phyloP scores from a whole-genome alignment of 2,888 invertebrate species.

The Pinctada fucata region DNA sequence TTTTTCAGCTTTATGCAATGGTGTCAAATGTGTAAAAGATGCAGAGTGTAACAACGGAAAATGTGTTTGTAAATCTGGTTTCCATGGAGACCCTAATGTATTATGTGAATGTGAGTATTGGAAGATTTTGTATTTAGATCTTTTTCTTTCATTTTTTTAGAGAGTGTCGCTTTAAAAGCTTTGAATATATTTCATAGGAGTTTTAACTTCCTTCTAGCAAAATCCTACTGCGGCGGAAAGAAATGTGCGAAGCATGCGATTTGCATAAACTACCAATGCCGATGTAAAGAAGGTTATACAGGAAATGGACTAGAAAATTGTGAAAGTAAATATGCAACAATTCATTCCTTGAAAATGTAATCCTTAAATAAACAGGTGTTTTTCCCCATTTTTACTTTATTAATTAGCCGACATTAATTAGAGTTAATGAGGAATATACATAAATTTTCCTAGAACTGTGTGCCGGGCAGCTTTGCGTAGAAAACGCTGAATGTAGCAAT shows the following conservation, averaged over 20 bases:
- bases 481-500: constrained; percentile 25
- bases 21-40: constrained; percentile 18
- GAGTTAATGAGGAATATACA: too few relatives aligned
- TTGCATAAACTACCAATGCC: constrained; percentile 30
- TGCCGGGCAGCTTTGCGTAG: constrained; percentile 17
- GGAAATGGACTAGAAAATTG: constrained; percentile 29
- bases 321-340: constrained; percentile 12
- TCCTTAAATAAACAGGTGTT: too few relatives aligned
- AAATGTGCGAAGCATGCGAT: constrained; percentile 25
- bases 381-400: too few relatives aligned
- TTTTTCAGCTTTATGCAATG: constrained; percentile 31
- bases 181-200: too few relatives aligned
- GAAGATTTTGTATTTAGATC: neutral
- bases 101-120: constrained; percentile 31
- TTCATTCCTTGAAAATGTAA: too few relatives aligned
- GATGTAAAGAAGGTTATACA: constrained; percentile 31
- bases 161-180: too few relatives aligned
- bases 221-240: constrained; percentile 26
- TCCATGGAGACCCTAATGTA: constrained; percentile 26
- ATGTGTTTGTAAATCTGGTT: constrained; percentile 30
- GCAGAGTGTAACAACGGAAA: constrained; percentile 31
- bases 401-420: too few relatives aligned
- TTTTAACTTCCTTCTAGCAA: constrained; percentile 4
- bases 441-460: constrained; percentile 21
- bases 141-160: neutral